These are phyloP conservation scores for Asbolus verrucosus DNA, from an alignment of 1,140 invertebrate genomes.

Conservation along the genomic window DNA sequence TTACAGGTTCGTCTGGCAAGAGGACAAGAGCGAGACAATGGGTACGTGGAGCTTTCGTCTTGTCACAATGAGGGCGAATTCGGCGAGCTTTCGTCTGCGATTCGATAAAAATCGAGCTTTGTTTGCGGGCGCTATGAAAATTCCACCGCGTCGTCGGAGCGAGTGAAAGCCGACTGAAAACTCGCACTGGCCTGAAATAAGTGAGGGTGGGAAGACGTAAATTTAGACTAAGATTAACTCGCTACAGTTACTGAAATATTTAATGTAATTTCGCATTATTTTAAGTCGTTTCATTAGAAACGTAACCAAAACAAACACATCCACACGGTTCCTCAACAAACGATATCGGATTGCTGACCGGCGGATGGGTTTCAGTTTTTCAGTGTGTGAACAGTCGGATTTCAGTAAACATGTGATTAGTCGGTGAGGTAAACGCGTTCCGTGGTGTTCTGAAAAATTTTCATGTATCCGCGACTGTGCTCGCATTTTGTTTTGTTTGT, in stretches of 20 bases:
- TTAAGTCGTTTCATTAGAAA: slow-evolving; percentile 46
- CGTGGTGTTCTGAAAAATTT: slow-evolving; percentile 10
- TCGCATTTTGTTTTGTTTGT: too few relatives aligned
- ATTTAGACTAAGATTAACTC: slow-evolving; percentile 52
- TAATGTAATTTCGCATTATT: slow-evolving; percentile 53
- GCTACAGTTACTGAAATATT: slow-evolving; percentile 53
- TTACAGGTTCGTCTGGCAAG: too few relatives aligned
- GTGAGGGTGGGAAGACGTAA: slow-evolving; percentile 53
- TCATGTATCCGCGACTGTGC: too few relatives aligned
- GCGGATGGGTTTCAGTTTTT: slow-evolving; percentile 11
- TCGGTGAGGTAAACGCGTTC: slow-evolving; percentile 23
- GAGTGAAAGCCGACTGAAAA: slow-evolving; percentile 45
- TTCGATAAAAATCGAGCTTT: too few relatives aligned
- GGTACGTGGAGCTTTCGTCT: too few relatives aligned
- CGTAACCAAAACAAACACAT: slow-evolving; percentile 42
- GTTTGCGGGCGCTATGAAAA: too few relatives aligned
- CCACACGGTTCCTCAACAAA: neutral
- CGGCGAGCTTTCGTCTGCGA: too few relatives aligned
- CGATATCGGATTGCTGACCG: neutral
- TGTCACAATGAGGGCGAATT: too few relatives aligned
- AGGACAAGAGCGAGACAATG: too few relatives aligned
- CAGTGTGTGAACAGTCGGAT: too few relatives aligned
- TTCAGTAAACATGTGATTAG: slow-evolving; percentile 24
- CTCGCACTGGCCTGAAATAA: slow-evolving; percentile 38
- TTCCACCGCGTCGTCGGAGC: slow-evolving; percentile 2